Evolutionary conservation across 2,888 invertebrate genomes (phyloP).

Genomic region (Oscheius sp.): DNA sequence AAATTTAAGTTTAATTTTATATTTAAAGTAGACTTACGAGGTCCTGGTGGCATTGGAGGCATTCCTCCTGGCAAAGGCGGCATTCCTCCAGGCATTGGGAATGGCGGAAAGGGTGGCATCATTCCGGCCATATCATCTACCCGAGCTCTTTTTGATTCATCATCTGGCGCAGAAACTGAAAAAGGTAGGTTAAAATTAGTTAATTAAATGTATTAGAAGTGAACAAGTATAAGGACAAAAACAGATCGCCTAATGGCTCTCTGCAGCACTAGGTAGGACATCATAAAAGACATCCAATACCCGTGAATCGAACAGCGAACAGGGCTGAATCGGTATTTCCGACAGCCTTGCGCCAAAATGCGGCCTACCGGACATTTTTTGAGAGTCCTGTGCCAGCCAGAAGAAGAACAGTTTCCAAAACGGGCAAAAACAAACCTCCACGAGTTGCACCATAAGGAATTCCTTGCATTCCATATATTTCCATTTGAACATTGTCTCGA

Average conservation of each 20-base stretch:
- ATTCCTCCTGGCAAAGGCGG: conserved; percentile 47
- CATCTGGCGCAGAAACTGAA: conserved; percentile 22
- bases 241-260: conserved; percentile 15
- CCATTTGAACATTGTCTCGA: conserved; percentile 96
- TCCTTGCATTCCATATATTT: conserved; percentile 99
- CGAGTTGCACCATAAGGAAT: conserved; percentile 82
- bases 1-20: neutral
- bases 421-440: conserved; percentile 42
- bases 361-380: conserved; percentile 11
- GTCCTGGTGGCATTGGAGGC: conserved; percentile 38
- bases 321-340: conserved; percentile 29
- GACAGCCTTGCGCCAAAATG: conserved; percentile 30
- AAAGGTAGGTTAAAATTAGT: neutral
- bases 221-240: neutral
- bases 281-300: conserved; percentile 15
- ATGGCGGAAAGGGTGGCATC: conserved; percentile 21
- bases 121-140: neutral
- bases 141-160: neutral
- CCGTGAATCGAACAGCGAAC: conserved; percentile 21
- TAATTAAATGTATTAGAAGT: neutral
- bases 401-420: no score
- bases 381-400: neutral
- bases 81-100: conserved; percentile 38
- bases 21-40: no score
- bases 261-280: conserved; percentile 28